Percentiles rank a stretch among this genome's conserved stretches.
phyloP scores from a whole-genome alignment of 2,888 invertebrate species.

The Lepidochitona cinerea region DNA sequence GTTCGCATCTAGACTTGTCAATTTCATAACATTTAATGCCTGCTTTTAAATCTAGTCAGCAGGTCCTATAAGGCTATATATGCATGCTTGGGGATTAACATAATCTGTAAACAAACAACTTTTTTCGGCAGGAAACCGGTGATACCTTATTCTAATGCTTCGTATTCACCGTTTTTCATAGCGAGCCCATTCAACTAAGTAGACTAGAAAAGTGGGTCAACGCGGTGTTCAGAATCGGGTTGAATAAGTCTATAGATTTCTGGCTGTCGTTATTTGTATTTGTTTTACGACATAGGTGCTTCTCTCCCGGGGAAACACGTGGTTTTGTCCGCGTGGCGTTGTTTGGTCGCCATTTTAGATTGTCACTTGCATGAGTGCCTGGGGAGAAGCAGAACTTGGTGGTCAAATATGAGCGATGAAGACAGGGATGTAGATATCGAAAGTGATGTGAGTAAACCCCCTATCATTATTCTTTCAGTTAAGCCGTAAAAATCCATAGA shows the following conservation, averaged over 20 bases:
- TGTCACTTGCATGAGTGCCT: constrained; percentile 37
- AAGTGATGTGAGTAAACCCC: constrained; percentile 84
- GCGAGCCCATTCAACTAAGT: too few relatives aligned
- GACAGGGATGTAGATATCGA: constrained; percentile 95
- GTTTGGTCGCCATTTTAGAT: constrained; percentile 55
- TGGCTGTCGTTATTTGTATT: constrained; percentile 5
- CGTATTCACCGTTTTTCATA: too few relatives aligned
- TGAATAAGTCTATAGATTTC: neutral
- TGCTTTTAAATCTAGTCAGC: too few relatives aligned
- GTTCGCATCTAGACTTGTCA: too few relatives aligned
- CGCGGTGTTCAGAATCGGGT: neutral
- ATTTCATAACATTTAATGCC: too few relatives aligned
- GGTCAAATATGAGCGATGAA: constrained; percentile 86
- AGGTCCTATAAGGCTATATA: too few relatives aligned
- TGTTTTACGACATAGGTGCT: constrained; percentile 5
- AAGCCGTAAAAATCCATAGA: neutral
- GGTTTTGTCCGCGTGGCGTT: constrained; percentile 66
- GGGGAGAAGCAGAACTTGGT: constrained; percentile 2
- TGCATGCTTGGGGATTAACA: too few relatives aligned
- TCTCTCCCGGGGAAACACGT: constrained; percentile 31
- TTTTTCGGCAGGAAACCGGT: too few relatives aligned
- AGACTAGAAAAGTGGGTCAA: neutral
- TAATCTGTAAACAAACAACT: too few relatives aligned
- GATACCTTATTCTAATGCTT: too few relatives aligned
- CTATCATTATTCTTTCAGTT: neutral